These are phyloP conservation scores for Lithophane semibrunnea DNA, from an alignment of 2,888 invertebrate species.

Conservation along the genomic window DNA sequence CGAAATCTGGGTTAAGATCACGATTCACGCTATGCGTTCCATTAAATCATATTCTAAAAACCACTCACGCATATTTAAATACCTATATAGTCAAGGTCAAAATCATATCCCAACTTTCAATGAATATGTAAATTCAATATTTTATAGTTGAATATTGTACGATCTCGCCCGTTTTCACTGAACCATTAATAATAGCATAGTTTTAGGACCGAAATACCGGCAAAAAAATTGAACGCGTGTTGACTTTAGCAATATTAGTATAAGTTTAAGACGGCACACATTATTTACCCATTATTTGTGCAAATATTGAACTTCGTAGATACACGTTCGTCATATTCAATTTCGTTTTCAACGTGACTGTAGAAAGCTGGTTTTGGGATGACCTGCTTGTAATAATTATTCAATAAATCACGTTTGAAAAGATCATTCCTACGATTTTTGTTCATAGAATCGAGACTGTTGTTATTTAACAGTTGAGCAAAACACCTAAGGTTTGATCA, in stretches of 20 bases:
- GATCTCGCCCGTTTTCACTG: constrained; percentile 61
- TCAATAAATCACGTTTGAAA: constrained; percentile 36
- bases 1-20: constrained; percentile 80
- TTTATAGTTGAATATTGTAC: constrained; percentile 51
- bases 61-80: constrained; percentile 20
- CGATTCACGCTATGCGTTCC: constrained; percentile 64
- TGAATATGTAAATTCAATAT: not conserved
- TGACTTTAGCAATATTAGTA: constrained; percentile 78
- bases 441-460: constrained; percentile 18
- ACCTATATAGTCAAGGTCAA: constrained; percentile 42
- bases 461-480: constrained; percentile 9
- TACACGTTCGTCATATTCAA: constrained; percentile 76
- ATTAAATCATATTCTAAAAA: constrained; percentile 53
- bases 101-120: constrained; percentile 30
- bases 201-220: constrained; percentile 26
- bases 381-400: constrained; percentile 55
- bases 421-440: not conserved
- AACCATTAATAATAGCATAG: constrained; percentile 49
- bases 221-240: constrained; percentile 65
- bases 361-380: constrained; percentile 74
- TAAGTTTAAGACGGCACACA: constrained; percentile 72
- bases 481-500: not conserved
- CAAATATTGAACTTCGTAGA: constrained; percentile 79
- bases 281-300: constrained; percentile 83
- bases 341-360: constrained; percentile 77